These are phyloP conservation scores for Azemiops feae DNA, from an alignment of 2,113 vertebrate species.

Conservation along the genomic window DNA sequence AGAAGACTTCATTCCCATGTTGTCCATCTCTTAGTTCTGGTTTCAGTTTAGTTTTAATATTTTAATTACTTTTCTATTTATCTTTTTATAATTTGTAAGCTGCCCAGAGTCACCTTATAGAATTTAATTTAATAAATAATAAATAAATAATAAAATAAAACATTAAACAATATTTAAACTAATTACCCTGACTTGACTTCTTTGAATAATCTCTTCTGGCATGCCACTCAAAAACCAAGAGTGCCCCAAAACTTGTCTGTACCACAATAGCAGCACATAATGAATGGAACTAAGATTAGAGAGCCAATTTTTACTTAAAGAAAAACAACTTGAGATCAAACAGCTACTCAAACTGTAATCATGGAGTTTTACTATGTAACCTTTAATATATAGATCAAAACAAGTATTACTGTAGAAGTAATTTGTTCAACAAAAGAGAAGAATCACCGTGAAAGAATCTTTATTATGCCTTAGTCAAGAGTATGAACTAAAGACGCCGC, in stretches of 20 bases:
- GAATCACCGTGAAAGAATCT: background rate
- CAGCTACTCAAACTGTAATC: background rate
- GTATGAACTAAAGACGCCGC: background rate
- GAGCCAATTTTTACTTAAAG: background rate
- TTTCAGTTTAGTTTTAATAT: too few species aligned
- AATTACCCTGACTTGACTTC: background rate
- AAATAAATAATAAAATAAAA: too few species aligned
- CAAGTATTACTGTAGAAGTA: background rate
- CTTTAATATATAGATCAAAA: background rate
- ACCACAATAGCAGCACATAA: background rate
- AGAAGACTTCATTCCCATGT: too few species aligned
- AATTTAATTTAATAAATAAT: too few species aligned
- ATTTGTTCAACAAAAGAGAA: background rate
- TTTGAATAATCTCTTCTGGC: background rate
- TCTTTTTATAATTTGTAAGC: too few species aligned
- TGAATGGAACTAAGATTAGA: background rate
- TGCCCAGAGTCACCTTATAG: too few species aligned
- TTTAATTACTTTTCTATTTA: too few species aligned
- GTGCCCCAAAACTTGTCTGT: background rate
- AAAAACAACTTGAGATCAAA: background rate
- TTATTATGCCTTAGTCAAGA: background rate
- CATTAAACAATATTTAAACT: background rate
- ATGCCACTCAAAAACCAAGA: background rate
- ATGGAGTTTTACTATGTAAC: background rate
- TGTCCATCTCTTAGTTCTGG: too few species aligned